phyloP scores from a whole-genome alignment of 2,797 vertebrate genomes.

The Micrastur ruficollis region DNA sequence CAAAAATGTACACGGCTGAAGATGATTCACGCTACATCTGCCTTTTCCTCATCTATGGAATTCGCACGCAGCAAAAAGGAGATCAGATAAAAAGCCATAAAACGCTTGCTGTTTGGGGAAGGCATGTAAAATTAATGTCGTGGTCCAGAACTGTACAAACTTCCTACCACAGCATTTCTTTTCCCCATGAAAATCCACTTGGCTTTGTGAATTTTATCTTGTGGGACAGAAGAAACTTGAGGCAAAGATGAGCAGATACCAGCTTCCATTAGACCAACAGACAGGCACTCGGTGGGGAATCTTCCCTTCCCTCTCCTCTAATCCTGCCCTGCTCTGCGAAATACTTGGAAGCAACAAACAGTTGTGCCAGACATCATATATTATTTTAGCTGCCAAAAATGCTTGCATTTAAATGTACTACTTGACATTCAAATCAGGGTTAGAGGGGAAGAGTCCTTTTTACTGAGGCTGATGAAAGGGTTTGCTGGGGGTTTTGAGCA shows the following conservation, averaged over 20 bases:
- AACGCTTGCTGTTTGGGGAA: neutral
- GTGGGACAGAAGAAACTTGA: neutral
- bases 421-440: conserved; percentile 63
- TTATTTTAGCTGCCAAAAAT: conserved; percentile 53
- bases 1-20: neutral
- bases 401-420: conserved; percentile 51
- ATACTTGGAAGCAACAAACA: conserved; percentile 27
- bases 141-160: neutral
- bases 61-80: neutral
- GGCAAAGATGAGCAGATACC: neutral
- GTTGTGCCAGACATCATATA: neutral
- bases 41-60: neutral
- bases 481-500: conserved; percentile 3
- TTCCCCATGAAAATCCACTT: neutral
- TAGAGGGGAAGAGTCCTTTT: conserved; percentile 32
- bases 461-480: conserved; percentile 18
- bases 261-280: neutral
- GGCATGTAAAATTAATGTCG: neutral
- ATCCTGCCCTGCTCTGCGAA: neutral
- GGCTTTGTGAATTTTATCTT: neutral
- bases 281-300: neutral
- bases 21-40: neutral
- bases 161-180: neutral
- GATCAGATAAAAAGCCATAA: neutral
- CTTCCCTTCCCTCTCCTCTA: neutral